These are phyloP conservation scores for Leptatherina wallacei DNA, from an alignment of 2,797 vertebrate species.

Conservation along the genomic window DNA sequence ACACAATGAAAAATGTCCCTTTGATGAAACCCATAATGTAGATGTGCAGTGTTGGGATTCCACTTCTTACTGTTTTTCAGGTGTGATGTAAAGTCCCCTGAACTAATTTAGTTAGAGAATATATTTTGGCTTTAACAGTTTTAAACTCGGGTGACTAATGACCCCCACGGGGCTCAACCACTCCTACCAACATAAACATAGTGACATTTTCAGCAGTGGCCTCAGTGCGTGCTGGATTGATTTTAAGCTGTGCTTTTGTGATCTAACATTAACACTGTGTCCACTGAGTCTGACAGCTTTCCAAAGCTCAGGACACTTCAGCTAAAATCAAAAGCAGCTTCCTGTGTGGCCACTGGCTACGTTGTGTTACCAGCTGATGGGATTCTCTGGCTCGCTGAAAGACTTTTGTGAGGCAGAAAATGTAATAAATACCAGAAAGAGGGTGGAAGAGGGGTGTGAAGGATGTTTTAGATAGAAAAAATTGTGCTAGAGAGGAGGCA, in stretches of 20 bases:
- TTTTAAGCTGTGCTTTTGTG: constrained; percentile 50
- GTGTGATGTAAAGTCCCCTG: background rate
- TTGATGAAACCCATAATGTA: background rate
- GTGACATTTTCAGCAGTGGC: constrained; percentile 42
- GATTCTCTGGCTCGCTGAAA: constrained; percentile 56
- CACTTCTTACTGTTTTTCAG: background rate
- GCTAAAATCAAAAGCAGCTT: constrained; percentile 60
- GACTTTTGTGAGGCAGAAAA: constrained; percentile 51
- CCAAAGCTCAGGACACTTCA: constrained; percentile 56
- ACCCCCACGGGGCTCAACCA: background rate
- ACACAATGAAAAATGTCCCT: background rate
- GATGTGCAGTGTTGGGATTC: background rate
- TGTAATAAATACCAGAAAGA: constrained; percentile 60
- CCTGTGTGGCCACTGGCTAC: constrained; percentile 55
- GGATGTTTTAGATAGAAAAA: constrained; percentile 37
- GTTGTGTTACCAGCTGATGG: constrained; percentile 55
- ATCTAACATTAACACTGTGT: constrained; percentile 37
- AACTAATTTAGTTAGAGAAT: background rate
- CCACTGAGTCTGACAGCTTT: constrained; percentile 47
- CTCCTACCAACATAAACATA: constrained; percentile 21
- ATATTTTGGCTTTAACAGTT: background rate
- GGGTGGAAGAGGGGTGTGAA: constrained; percentile 9
- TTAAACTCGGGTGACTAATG: background rate
- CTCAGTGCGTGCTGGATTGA: constrained; percentile 37
- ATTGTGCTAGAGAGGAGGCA: constrained; percentile 26